phyloP scores from a whole-genome alignment of 2,113 vertebrate genomes.

The Oceanodroma tethys region DNA sequence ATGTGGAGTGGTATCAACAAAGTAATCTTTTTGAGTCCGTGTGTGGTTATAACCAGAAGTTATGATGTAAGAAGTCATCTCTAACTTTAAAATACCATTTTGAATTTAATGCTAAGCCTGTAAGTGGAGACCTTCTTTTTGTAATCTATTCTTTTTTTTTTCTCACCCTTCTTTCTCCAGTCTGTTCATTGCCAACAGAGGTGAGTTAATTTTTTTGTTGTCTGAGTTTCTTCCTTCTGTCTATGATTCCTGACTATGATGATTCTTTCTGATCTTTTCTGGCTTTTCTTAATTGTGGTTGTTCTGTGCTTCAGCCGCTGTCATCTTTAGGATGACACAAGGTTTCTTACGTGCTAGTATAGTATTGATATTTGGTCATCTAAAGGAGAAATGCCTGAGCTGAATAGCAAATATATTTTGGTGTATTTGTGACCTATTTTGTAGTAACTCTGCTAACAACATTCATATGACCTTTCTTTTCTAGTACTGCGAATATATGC shows the following conservation, averaged over 20 bases:
- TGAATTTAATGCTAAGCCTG: neutral
- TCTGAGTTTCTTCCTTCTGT: neutral
- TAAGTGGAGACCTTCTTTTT: neutral
- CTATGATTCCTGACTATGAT: neutral
- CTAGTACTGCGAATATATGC: constrained; percentile 99
- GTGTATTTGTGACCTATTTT: neutral
- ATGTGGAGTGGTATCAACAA: neutral
- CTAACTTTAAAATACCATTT: neutral
- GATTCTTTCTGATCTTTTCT: neutral
- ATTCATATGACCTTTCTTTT: neutral
- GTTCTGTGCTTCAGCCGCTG: neutral
- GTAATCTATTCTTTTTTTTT: neutral
- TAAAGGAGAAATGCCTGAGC: neutral
- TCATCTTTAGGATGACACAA: neutral
- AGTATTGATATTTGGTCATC: neutral
- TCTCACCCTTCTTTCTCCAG: constrained; percentile 33
- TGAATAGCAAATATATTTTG: neutral
- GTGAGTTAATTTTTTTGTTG: constrained; percentile 66
- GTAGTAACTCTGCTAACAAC: neutral
- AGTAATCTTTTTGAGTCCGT: neutral
- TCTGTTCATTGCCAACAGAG: constrained; percentile 84
- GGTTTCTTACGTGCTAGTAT: neutral
- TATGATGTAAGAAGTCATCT: neutral
- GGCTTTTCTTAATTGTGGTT: neutral
- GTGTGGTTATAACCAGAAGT: neutral